Percentiles rank a stretch among this genome's conserved stretches.
Conservation (phyloP, 2,113 vertebrate species). For the rat (Rattus norvegicus) region DNA sequence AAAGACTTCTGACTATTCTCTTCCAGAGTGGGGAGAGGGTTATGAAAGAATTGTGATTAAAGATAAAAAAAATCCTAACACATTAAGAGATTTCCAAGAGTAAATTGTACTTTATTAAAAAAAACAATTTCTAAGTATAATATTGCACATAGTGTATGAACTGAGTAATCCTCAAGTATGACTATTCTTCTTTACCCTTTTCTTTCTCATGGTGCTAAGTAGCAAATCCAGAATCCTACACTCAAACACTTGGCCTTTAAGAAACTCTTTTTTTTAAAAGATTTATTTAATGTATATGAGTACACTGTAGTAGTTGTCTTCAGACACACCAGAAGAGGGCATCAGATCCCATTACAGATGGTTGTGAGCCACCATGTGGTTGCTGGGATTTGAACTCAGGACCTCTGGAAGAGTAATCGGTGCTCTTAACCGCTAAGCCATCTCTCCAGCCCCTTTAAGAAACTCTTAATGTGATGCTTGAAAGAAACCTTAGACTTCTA, state of each 20-base stretch:
- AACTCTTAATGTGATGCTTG: background rate
- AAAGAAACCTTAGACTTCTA: slow-evolving; percentile 11
- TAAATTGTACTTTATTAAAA: background rate
- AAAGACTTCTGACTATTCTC: slow-evolving; percentile 4
- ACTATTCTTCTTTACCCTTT: background rate
- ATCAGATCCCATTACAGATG: too few species aligned
- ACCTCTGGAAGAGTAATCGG: too few species aligned
- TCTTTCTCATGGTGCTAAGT: background rate
- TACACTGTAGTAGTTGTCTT: too few species aligned
- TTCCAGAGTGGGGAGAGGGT: background rate
- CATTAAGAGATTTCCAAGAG: slow-evolving; percentile 41
- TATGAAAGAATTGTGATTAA: slow-evolving; percentile 45
- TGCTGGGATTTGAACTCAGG: too few species aligned
- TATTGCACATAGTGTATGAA: slow-evolving; percentile 9
- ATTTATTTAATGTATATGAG: too few species aligned
- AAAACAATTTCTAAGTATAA: slow-evolving; percentile 22
- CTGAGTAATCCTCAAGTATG: background rate
- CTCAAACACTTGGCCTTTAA: background rate
- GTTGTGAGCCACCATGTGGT: too few species aligned
- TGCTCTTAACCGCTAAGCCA: too few species aligned
- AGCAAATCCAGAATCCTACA: accelerated
- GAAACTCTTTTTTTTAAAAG: background rate
- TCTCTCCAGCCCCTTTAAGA: too few species aligned
- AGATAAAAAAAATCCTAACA: slow-evolving; percentile 39
- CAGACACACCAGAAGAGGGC: too few species aligned